Conservation (phyloP, 2,888 invertebrate species). For the Lingula anatina region DNA sequence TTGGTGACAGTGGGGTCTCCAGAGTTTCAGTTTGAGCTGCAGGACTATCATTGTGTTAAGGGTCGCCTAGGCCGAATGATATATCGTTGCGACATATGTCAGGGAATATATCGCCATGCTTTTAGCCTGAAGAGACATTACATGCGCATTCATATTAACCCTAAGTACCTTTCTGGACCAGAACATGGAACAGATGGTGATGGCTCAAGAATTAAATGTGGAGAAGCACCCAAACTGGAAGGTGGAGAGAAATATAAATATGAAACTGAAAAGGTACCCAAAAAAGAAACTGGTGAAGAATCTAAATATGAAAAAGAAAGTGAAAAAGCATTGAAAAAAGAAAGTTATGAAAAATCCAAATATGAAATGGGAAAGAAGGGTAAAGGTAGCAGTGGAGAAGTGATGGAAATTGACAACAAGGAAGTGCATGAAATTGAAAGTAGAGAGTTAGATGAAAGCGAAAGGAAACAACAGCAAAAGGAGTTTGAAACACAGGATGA, state of each 20-base stretch:
- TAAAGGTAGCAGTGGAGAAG: too few species aligned
- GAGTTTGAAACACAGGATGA: too few species aligned
- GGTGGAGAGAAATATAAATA: not conserved
- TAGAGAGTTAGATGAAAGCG: too few species aligned
- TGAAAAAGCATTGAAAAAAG: not conserved
- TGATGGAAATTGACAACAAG: too few species aligned
- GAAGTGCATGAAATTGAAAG: too few species aligned
- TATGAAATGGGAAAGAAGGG: too few species aligned
- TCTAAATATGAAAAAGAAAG: not conserved
- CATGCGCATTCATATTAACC: conserved; percentile 55
- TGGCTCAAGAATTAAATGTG: not conserved
- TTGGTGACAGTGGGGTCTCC: too few species aligned
- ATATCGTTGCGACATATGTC: conserved; percentile 57
- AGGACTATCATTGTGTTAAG: not conserved
- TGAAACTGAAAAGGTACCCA: conserved; percentile 1
- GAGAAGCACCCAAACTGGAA: not conserved
- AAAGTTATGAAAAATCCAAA: not conserved
- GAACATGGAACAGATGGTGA: not conserved
- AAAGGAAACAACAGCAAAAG: too few species aligned
- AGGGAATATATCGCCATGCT: conserved; percentile 53
- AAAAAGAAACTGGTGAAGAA: not conserved
- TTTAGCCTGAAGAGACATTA: conserved; percentile 57
- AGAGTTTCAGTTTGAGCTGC: not conserved
- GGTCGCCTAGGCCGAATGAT: conserved; percentile 48
- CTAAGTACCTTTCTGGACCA: conserved; percentile 48